Evolutionary conservation across 2,797 vertebrate species (phyloP).

Genomic region (Coregonus sp.): DNA sequence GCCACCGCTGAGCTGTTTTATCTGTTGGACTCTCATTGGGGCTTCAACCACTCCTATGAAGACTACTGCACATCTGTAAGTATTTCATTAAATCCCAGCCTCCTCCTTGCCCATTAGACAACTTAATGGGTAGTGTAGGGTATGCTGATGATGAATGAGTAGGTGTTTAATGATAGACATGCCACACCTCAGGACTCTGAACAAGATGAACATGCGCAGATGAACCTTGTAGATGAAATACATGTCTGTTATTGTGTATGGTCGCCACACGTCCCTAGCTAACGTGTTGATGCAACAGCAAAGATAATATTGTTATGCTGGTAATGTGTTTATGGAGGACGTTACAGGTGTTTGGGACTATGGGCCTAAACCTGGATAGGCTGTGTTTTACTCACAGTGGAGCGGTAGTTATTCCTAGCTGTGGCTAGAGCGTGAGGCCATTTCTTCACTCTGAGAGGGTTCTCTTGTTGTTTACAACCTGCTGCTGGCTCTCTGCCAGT

Average conservation of each 20-base stretch:
- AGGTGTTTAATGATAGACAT: neutral
- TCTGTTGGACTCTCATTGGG: neutral
- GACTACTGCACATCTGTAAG: constrained; percentile 4
- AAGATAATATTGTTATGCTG: constrained; percentile 6
- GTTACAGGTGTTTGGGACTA: neutral
- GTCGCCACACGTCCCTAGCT: neutral
- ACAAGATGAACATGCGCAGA: neutral
- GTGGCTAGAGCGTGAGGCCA: neutral
- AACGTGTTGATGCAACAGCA: constrained; percentile 10
- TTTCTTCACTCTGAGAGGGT: neutral
- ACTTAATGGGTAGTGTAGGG: neutral
- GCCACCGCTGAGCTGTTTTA: neutral
- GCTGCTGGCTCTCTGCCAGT: neutral
- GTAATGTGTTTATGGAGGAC: constrained; percentile 13
- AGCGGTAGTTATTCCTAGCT: too few species aligned
- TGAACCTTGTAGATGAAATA: neutral
- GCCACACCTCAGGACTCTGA: neutral
- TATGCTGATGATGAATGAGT: neutral
- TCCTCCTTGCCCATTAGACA: neutral
- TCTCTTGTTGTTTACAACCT: neutral
- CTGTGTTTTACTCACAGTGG: neutral
- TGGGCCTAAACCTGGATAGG: neutral
- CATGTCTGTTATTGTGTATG: neutral
- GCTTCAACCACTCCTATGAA: constrained; percentile 4
- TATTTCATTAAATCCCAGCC: constrained; percentile 18